These are phyloP conservation scores for Andricus quercusramuli DNA, from an alignment of 2,888 invertebrate genomes.

Conservation along the genomic window DNA sequence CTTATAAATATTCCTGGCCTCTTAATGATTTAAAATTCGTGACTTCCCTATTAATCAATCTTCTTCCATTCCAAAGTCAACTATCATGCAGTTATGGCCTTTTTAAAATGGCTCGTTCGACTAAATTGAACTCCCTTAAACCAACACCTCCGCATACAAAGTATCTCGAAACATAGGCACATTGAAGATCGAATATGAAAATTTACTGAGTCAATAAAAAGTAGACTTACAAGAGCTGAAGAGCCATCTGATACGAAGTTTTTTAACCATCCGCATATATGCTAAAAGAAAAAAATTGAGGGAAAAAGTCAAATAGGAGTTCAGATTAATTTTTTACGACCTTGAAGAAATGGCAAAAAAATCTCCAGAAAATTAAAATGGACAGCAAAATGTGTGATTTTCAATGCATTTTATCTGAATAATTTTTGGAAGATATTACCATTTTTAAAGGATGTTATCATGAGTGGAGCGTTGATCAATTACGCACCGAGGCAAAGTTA, in stretches of 20 bases:
- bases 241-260: constrained; percentile 5
- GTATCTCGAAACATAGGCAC: constrained; percentile 21
- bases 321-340: not conserved
- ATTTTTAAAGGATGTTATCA: too few relatives aligned
- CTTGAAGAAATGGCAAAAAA: not conserved
- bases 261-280: constrained; percentile 2
- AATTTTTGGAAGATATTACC: too few relatives aligned
- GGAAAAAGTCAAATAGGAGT: not conserved
- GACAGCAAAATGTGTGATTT: not conserved
- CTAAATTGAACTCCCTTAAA: constrained; percentile 35
- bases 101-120: constrained; percentile 32
- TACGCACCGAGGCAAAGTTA: too few relatives aligned
- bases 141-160: constrained; percentile 2
- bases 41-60: constrained; percentile 31
- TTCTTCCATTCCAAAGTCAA: constrained; percentile 11
- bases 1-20: constrained; percentile 36
- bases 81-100: constrained; percentile 34
- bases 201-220: constrained; percentile 41
- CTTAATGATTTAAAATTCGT: constrained; percentile 7
- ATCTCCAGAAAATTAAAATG: not conserved
- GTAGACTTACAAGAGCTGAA: constrained; percentile 17
- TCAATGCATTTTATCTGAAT: not conserved
- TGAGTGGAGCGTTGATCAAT: too few relatives aligned
- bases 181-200: constrained; percentile 38
- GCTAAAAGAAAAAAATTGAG: constrained; percentile 5